A percentile compares a stretch with the other conserved stretches of the same genome.
Conservation (phyloP, 2,797 vertebrate species). For the Poeciliopsis infans region DNA sequence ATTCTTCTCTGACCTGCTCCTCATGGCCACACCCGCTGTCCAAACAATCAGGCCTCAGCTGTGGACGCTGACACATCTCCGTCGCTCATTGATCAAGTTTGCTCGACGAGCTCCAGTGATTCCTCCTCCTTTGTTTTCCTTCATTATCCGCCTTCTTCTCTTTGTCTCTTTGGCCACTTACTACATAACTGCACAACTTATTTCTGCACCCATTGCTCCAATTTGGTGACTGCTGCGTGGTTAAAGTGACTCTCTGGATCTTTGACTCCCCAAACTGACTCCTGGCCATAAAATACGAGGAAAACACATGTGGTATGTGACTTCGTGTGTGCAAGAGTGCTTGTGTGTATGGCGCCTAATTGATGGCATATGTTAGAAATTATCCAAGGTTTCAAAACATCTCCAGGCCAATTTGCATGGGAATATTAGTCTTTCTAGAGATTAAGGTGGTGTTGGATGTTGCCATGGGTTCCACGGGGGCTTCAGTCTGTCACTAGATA, state of each 20-base stretch:
- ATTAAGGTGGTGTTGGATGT: constrained; percentile 55
- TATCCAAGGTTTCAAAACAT: constrained; percentile 64
- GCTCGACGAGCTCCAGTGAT: constrained; percentile 34
- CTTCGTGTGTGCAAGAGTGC: constrained; percentile 41
- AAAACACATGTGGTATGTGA: constrained; percentile 63
- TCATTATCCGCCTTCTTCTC: constrained; percentile 20
- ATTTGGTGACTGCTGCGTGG: constrained; percentile 11
- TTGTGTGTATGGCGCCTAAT: constrained; percentile 56
- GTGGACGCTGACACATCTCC: constrained; percentile 35
- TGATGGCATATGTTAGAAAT: constrained; percentile 68
- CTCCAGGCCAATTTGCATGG: constrained; percentile 57
- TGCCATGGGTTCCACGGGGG: constrained; percentile 28
- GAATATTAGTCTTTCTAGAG: constrained; percentile 53
- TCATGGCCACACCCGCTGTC: constrained; percentile 46
- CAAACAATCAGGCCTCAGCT: constrained; percentile 61
- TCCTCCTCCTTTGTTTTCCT: constrained; percentile 28
- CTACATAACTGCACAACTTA: constrained; percentile 34
- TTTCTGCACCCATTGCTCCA: constrained; percentile 32
- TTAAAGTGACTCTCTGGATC: constrained; percentile 38
- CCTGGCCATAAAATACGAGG: constrained; percentile 32
- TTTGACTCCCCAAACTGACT: constrained; percentile 47
- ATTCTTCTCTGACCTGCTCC: constrained; percentile 44
- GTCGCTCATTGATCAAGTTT: constrained; percentile 48
- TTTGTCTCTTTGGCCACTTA: constrained; percentile 22
- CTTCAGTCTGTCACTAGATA: constrained; percentile 49